These are phyloP conservation scores for Drosophila silvestris DNA, from an alignment of 2,888 invertebrate genomes.

Conservation along the genomic window DNA sequence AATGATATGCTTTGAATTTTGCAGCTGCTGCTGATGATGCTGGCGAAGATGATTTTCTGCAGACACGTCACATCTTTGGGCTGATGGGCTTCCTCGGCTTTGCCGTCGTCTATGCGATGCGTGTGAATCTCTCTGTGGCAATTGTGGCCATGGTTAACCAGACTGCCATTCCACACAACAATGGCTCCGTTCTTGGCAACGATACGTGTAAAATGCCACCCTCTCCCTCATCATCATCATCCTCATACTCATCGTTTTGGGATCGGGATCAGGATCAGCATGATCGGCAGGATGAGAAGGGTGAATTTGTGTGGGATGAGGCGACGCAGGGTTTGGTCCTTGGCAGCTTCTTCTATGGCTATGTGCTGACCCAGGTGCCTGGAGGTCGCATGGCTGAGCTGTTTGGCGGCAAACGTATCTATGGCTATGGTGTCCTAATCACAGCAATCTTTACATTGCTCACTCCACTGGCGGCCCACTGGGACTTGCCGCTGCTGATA, in stretches of 20 bases:
- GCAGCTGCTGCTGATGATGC: conserved; percentile 30
- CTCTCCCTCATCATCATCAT: conserved; percentile 35
- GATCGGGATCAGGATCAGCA: background rate
- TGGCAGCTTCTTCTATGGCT: conserved; percentile 94
- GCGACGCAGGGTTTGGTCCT: conserved; percentile 92
- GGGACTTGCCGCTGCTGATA: conserved; percentile 89
- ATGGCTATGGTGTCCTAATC: conserved; percentile 92
- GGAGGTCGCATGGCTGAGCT: conserved; percentile 94
- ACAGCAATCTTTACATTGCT: conserved; percentile 93
- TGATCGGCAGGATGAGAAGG: conserved; percentile 78
- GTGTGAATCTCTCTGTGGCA: conserved; percentile 96
- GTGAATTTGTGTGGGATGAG: conserved; percentile 92
- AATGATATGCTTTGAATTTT: background rate
- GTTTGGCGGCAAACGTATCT: conserved; percentile 94
- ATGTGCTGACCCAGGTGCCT: conserved; percentile 92
- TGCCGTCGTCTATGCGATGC: conserved; percentile 95
- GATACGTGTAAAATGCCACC: conserved; percentile 86
- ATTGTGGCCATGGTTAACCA: conserved; percentile 97
- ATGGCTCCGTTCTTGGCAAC: conserved; percentile 87
- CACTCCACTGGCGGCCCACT: conserved; percentile 92
- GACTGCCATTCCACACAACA: conserved; percentile 87
- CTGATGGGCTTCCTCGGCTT: conserved; percentile 95
- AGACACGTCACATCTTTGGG: conserved; percentile 91
- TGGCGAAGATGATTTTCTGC: conserved; percentile 83
- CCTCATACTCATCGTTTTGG: background rate